Evolutionary conservation across 2,113 vertebrate species (phyloP).

Genomic region (Callipepla californica): DNA sequence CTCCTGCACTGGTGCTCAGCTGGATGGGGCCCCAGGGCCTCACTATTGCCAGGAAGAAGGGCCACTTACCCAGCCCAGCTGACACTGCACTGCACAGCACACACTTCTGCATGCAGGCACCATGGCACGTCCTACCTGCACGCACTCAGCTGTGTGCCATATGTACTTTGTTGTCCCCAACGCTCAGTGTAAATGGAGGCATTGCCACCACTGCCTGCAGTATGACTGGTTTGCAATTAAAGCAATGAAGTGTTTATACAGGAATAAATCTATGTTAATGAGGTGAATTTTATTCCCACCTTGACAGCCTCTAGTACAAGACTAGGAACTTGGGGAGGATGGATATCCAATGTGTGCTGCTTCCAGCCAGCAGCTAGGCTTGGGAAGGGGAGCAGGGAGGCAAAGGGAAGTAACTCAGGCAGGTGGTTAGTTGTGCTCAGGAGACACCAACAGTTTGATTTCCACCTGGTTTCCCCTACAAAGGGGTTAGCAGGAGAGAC

Average conservation of each 20-base stretch:
- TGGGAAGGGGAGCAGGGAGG: neutral
- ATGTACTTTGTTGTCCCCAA: neutral
- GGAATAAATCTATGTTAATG: conserved; percentile 59
- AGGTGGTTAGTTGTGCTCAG: neutral
- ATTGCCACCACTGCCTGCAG: neutral
- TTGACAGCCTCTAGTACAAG: neutral
- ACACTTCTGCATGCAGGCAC: rapidly evolving
- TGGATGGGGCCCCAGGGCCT: rapidly evolving
- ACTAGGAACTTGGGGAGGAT: neutral
- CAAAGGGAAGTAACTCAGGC: neutral
- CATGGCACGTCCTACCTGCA: rapidly evolving
- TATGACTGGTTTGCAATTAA: conserved; percentile 48
- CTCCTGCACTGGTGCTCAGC: neutral
- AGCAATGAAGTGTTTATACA: conserved; percentile 55
- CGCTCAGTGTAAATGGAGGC: neutral
- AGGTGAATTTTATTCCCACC: neutral
- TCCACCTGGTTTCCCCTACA: neutral
- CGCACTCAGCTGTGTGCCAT: rapidly evolving
- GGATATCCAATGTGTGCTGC: rapidly evolving
- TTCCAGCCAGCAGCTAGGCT: neutral
- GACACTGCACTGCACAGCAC: neutral
- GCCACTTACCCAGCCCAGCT: rapidly evolving
- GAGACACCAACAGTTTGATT: neutral
- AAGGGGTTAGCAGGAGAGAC: neutral
- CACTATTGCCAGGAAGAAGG: neutral